Percentiles rank a stretch among this genome's conserved stretches.
These are phyloP conservation scores for Mico argentatus DNA, from an alignment of 2,797 vertebrate genomes.

Conservation along the genomic window DNA sequence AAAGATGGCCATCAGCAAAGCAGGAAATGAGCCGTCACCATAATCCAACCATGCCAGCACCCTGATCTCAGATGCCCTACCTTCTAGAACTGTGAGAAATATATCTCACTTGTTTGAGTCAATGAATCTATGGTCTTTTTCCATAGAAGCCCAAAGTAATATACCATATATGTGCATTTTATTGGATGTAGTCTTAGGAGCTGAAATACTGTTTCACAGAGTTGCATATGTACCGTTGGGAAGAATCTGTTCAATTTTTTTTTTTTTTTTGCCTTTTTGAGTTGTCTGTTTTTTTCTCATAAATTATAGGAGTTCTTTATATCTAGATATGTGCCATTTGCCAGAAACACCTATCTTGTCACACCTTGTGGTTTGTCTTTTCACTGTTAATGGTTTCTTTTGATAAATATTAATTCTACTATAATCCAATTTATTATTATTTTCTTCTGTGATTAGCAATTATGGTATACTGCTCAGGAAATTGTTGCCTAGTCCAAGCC, in stretches of 20 bases:
- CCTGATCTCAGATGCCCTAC: not conserved
- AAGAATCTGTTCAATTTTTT: not conserved
- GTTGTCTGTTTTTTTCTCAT: not conserved
- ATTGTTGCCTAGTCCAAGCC: not conserved
- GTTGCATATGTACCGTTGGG: not conserved
- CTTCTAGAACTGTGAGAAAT: not conserved
- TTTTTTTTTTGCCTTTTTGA: not conserved
- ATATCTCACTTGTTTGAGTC: not conserved
- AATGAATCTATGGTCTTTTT: not conserved
- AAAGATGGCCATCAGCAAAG: not conserved
- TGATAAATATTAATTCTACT: not conserved
- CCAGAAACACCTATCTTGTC: not conserved
- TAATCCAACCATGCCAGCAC: not conserved
- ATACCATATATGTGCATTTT: not conserved
- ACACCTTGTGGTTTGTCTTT: not conserved
- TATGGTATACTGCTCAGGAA: not conserved
- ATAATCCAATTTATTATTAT: not conserved
- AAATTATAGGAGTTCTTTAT: not conserved
- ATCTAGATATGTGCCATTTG: not conserved
- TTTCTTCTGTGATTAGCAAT: not conserved
- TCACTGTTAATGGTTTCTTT: not conserved
- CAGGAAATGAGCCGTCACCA: not conserved
- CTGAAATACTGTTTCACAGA: not conserved
- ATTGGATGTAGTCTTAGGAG: not conserved
- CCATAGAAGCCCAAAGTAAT: not conserved